A percentile compares a stretch with the other conserved stretches of the same genome.
phyloP scores from a whole-genome alignment of 1,140 invertebrate genomes.

The Penaeus vannamei region DNA sequence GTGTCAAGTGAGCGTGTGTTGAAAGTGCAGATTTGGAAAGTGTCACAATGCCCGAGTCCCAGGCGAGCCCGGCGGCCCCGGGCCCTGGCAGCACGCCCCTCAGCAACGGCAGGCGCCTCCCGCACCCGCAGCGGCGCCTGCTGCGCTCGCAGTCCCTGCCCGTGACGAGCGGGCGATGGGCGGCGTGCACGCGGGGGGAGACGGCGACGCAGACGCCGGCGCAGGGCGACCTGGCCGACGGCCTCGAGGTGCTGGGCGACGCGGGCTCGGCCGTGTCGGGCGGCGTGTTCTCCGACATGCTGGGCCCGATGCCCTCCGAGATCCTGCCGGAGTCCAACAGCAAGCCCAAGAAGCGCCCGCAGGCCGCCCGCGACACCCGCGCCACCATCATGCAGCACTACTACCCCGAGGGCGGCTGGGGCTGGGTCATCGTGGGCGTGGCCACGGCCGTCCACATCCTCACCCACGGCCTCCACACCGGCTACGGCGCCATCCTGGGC shows the following conservation, averaged over 20 bases:
- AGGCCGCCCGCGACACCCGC: conserved; percentile 23
- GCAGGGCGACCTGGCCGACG: background rate
- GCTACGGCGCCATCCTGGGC: conserved; percentile 47
- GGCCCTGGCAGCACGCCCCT: background rate
- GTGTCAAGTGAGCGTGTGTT: too few relatives aligned
- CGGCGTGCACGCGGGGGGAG: background rate
- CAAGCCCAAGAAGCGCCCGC: background rate
- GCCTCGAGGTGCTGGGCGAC: conserved; percentile 2
- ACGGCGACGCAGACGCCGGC: background rate
- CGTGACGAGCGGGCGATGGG: background rate
- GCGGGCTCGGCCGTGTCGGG: background rate
- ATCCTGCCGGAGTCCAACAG: background rate
- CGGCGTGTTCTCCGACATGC: conserved; percentile 9
- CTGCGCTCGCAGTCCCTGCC: conserved; percentile 54
- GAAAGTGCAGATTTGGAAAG: background rate
- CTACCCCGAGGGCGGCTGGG: conserved; percentile 60
- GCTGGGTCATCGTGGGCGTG: conserved; percentile 50
- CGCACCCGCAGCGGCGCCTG: conserved; percentile 47
- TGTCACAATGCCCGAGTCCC: background rate
- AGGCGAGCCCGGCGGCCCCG: conserved; percentile 9
- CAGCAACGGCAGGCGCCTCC: background rate
- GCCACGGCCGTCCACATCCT: conserved; percentile 43
- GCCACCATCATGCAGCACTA: conserved; percentile 58
- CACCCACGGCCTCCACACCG: conserved; percentile 53
- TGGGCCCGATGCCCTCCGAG: conserved; percentile 23